These are phyloP conservation scores for Vidua macroura DNA, from an alignment of 2,113 vertebrate species.

Conservation along the genomic window DNA sequence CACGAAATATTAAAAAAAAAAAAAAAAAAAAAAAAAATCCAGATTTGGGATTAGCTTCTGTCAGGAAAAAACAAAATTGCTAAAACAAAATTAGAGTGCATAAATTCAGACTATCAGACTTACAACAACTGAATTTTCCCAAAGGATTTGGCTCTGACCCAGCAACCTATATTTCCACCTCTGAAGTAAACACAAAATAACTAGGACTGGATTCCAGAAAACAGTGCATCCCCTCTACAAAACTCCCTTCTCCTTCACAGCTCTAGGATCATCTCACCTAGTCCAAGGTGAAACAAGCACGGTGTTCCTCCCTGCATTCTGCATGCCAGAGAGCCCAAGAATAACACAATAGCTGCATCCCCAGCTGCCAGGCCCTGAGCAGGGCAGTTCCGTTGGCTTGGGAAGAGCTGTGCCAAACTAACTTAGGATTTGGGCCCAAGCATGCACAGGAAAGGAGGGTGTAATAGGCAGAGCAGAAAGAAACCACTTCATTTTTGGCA, in stretches of 20 bases:
- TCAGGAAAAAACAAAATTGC: background rate
- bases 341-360: background rate
- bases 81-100: background rate
- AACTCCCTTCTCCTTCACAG: background rate
- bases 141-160: background rate
- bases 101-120: background rate
- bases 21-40: background rate
- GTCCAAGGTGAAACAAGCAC: background rate
- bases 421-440: background rate
- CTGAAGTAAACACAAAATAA: background rate
- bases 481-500: constrained; percentile 4
- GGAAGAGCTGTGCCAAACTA: background rate
- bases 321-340: background rate
- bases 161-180: background rate
- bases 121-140: background rate
- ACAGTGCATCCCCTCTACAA: background rate
- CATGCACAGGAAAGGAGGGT: background rate
- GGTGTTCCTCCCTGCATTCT: background rate
- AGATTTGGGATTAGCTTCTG: background rate
- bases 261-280: background rate
- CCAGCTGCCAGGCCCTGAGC: background rate
- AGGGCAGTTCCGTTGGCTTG: background rate
- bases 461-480: background rate
- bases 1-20: background rate
- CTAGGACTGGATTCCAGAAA: background rate